These are phyloP conservation scores for Engystomops pustulosus DNA, from an alignment of 2,113 vertebrate species.

Conservation along the genomic window DNA sequence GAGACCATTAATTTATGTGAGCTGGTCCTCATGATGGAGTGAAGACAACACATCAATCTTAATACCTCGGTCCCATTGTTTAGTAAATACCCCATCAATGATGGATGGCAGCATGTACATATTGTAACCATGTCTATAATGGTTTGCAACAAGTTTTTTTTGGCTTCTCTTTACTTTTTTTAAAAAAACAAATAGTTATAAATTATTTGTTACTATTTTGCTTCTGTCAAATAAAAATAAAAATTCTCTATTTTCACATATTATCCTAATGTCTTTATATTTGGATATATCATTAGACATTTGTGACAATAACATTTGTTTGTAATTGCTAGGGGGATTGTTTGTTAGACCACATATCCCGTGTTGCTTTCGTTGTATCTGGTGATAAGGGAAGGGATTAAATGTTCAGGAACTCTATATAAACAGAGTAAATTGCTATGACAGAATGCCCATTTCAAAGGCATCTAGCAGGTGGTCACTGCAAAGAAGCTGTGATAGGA, in stretches of 20 bases:
- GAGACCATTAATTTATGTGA: too few relatives aligned
- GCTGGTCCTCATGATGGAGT: too few relatives aligned
- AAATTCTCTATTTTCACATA: neutral
- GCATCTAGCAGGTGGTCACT: slow-evolving; percentile 54
- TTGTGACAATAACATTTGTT: slow-evolving; percentile 50
- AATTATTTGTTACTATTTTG: too few relatives aligned
- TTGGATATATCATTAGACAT: neutral
- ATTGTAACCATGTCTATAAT: too few relatives aligned
- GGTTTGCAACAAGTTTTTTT: too few relatives aligned
- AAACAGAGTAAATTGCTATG: slow-evolving; percentile 50
- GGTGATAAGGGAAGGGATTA: slow-evolving; percentile 45
- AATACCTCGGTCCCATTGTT: too few relatives aligned
- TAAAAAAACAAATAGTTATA: too few relatives aligned
- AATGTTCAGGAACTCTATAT: slow-evolving; percentile 24
- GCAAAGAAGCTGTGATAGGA: slow-evolving; percentile 60
- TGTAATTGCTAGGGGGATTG: slow-evolving; percentile 22
- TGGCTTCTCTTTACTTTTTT: too few relatives aligned
- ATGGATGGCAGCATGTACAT: too few relatives aligned
- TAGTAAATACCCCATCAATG: too few relatives aligned
- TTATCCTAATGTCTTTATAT: neutral
- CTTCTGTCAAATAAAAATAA: neutral
- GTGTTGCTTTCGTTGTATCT: slow-evolving; percentile 46
- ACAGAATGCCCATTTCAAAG: slow-evolving; percentile 48
- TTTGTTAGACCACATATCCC: slow-evolving; percentile 17
- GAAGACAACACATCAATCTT: too few relatives aligned